Evolutionary conservation across 2,113 vertebrate genomes (phyloP), one percentile per base, ranked within the genome.

Genomic region (Raphicerus campestris): DNA sequence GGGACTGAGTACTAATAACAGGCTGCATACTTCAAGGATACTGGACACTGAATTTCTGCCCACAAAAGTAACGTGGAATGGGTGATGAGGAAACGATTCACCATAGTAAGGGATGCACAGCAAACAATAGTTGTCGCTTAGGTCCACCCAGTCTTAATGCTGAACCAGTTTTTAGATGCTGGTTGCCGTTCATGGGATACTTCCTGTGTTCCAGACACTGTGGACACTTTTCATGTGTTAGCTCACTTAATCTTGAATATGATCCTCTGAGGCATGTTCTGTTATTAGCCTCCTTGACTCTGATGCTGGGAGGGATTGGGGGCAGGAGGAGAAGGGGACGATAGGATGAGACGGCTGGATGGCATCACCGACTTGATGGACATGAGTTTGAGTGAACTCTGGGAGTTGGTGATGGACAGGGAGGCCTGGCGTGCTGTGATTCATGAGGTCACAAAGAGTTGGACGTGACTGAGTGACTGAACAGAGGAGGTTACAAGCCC

Each of bases 41-140:
- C 3, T 89, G 39, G 70, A 32, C 89, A 22, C 42, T 66, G 47
- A 66, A 63, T 94, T 87, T 93, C 42, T 87, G 45, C 22, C 32
- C 26, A 70, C 56, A 28, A 42, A 35, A 92, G 17, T 73, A 32
- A 55, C 28, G 6, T 73, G 66, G 77, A 81, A 53, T 82, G 96
- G 30, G 24, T 93, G 24, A 75, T 32, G n/a, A 96, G 26, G 58
- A 56, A 86, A 92, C 3, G 0, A 10, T 70, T 82, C 75, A 42
- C 61, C 61, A 49, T 5, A 26, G 20, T 78, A 61, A 87, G 28
- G 35, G 58, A 45, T 81, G 47, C 42, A 56, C 51, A 39, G 56
- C 63, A 78, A 73, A 24, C 7, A 80, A 3, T 26, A 32, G 35
- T 49, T 66, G 30, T 24, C 87, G 63, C 0, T 53, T 13, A 16